Percentiles rank a stretch among this genome's conserved stretches.
These are phyloP conservation scores for Enteromius radiatus DNA, from an alignment of 2,797 vertebrate genomes.

Conservation along the genomic window DNA sequence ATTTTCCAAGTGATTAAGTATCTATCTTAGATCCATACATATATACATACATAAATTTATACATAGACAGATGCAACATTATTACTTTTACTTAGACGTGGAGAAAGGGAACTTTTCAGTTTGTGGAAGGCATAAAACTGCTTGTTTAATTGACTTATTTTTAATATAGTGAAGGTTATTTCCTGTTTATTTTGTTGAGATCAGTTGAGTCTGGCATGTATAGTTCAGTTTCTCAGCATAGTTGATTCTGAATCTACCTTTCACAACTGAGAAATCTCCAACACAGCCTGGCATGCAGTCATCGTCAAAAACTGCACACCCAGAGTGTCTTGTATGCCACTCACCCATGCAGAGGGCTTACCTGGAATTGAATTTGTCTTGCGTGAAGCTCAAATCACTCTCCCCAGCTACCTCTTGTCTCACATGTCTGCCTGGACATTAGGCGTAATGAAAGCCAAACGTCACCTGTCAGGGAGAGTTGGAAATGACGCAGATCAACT, in stretches of 20 bases:
- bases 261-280: not conserved
- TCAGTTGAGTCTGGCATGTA: not conserved
- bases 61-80: no score
- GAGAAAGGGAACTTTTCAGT: not conserved
- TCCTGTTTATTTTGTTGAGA: constrained; percentile 1
- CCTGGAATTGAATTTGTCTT: constrained; percentile 56
- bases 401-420: constrained; percentile 55
- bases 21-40: no score
- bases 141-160: not conserved
- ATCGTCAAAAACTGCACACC: constrained; percentile 18
- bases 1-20: no score
- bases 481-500: constrained; percentile 77
- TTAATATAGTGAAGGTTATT: not conserved
- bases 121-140: not conserved
- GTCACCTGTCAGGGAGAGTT: constrained; percentile 73
- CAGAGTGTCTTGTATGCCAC: constrained; percentile 23
- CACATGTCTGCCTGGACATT: constrained; percentile 75
- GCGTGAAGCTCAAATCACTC: constrained; percentile 49
- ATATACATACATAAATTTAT: no score
- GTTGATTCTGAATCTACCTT: not conserved
- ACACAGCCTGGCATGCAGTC: constrained; percentile 17
- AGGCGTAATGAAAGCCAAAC: constrained; percentile 77
- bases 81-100: no score
- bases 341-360: constrained; percentile 45
- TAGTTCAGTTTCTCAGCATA: not conserved